phyloP scores from a whole-genome alignment of 2,888 invertebrate genomes.

The Maniola hyperantus region DNA sequence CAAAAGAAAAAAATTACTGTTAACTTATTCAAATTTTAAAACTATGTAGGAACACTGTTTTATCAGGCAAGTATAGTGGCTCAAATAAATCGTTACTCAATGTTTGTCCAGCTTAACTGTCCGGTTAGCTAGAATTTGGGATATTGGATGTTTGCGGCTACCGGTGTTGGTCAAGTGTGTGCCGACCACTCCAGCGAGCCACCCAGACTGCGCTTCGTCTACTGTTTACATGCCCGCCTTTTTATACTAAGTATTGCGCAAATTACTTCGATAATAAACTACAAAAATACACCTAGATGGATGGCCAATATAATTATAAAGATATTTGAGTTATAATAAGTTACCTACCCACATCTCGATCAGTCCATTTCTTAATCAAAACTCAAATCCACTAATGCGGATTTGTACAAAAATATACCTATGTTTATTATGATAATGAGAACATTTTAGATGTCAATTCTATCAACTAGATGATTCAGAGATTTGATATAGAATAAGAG shows the following conservation, averaged over 20 bases:
- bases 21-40: background rate
- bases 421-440: too few relatives aligned
- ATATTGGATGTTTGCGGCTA: constrained; percentile 59
- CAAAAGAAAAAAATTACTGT: background rate
- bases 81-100: constrained; percentile 37
- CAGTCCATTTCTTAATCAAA: too few relatives aligned
- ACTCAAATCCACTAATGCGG: too few relatives aligned
- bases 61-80: constrained; percentile 15
- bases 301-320: too few relatives aligned
- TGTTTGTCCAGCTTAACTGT: constrained; percentile 46
- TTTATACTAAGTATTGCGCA: constrained; percentile 44
- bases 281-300: background rate
- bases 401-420: too few relatives aligned
- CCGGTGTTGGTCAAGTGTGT: constrained; percentile 77
- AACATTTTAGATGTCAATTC: too few relatives aligned
- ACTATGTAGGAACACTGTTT: constrained; percentile 1
- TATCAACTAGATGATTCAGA: too few relatives aligned
- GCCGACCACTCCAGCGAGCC: constrained; percentile 69
- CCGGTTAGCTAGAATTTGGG: constrained; percentile 52
- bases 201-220: constrained; percentile 58
- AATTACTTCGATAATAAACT: constrained; percentile 38
- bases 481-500: too few relatives aligned
- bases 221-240: constrained; percentile 48
- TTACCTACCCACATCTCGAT: too few relatives aligned
- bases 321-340: too few relatives aligned